Conservation (phyloP, 2,797 vertebrate genomes). For the Ceyx erithaca region DNA sequence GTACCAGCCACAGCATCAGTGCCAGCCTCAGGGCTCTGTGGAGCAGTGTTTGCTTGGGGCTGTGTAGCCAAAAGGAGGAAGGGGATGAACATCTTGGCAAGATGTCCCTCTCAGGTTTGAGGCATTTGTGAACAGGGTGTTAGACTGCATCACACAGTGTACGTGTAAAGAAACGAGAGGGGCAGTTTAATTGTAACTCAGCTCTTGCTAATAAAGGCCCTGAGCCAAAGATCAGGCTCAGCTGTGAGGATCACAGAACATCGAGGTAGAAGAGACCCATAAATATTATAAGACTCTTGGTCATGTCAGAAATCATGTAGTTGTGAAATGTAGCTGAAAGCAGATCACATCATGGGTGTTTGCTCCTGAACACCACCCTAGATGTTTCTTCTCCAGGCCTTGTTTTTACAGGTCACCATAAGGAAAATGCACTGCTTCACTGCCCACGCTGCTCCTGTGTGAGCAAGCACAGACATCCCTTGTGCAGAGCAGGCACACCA, state of each 20-base stretch:
- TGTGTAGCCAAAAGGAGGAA: neutral
- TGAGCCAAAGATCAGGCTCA: neutral
- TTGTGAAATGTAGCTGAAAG: neutral
- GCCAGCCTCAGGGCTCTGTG: neutral
- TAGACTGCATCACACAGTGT: accelerated
- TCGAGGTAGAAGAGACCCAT: neutral
- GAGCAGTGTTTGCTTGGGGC: neutral
- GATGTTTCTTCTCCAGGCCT: neutral
- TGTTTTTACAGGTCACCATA: neutral
- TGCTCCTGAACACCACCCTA: neutral
- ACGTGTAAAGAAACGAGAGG: accelerated
- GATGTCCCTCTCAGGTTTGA: neutral
- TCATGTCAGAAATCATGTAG: neutral
- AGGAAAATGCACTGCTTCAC: neutral
- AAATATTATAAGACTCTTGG: neutral
- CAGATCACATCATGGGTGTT: neutral
- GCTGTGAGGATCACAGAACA: neutral
- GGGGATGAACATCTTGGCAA: neutral
- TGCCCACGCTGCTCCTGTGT: neutral
- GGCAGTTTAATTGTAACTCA: neutral
- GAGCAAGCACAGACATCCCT: neutral
- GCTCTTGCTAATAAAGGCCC: neutral
- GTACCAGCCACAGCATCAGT: neutral
- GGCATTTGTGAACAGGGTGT: neutral
- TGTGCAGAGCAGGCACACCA: neutral